These are phyloP conservation scores for Xiphorhynchus elegans DNA, from an alignment of 2,113 vertebrate species.

Conservation along the genomic window DNA sequence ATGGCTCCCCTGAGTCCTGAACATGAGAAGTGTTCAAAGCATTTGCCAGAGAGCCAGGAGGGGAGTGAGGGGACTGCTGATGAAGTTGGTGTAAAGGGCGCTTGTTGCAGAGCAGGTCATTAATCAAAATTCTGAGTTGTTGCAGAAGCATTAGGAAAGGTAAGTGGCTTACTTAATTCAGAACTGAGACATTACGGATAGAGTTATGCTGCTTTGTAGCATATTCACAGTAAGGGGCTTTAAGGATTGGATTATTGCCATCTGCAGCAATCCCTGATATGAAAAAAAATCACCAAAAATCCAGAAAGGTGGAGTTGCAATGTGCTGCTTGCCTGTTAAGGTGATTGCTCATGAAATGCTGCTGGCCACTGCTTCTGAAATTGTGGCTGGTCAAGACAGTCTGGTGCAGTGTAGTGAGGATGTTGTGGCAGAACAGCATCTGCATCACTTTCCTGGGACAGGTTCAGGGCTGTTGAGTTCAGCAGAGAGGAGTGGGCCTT, in stretches of 20 bases:
- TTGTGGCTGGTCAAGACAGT: not conserved
- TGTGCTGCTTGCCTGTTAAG: not conserved
- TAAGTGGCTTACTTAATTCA: constrained; percentile 32
- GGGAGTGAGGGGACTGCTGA: not conserved
- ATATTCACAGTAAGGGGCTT: not conserved
- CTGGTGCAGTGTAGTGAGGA: not conserved
- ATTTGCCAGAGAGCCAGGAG: not conserved
- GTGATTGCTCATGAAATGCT: not conserved
- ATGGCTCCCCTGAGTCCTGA: not conserved
- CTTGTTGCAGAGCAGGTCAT: not conserved
- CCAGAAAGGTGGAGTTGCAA: not conserved
- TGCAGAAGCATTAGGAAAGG: not conserved
- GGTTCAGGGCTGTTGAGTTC: not conserved
- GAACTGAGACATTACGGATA: not conserved
- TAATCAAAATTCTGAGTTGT: not conserved
- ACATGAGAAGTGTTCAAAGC: not conserved
- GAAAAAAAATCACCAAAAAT: too few relatives aligned
- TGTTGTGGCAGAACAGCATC: not conserved
- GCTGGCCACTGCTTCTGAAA: not conserved
- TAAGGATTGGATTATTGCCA: not conserved
- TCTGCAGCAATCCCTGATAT: not conserved
- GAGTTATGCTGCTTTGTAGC: not conserved
- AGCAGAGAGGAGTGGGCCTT: not conserved
- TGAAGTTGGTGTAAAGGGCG: not conserved
- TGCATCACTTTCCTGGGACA: not conserved